These are phyloP conservation scores for Goniozus legneri DNA, from an alignment of 1,140 invertebrate species.

Conservation along the genomic window DNA sequence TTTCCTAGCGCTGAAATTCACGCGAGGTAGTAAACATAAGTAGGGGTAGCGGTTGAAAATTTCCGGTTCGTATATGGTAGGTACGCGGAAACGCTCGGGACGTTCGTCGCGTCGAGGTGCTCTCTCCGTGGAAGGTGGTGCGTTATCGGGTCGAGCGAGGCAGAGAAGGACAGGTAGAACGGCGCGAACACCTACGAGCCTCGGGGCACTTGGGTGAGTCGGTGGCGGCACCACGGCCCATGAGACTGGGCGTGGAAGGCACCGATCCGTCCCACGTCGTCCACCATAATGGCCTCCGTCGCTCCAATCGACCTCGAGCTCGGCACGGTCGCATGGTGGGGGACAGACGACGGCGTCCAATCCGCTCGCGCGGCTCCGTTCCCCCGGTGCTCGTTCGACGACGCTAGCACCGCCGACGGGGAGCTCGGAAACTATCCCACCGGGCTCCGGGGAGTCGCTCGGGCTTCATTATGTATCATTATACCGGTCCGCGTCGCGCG, in stretches of 20 bases:
- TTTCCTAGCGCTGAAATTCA: no score
- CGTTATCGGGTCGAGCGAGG: no score
- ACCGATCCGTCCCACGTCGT: no score
- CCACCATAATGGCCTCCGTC: constrained; percentile 49
- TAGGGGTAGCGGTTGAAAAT: no score
- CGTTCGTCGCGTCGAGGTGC: no score
- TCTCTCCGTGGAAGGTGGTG: no score
- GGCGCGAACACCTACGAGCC: constrained; percentile 20
- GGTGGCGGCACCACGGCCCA: constrained; percentile 1
- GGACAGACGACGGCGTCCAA: constrained; percentile 22
- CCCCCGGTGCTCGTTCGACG: constrained; percentile 22
- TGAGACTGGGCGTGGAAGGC: no score
- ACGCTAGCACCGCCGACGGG: constrained; percentile 40
- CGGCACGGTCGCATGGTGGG: constrained; percentile 18
- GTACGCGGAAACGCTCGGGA: no score
- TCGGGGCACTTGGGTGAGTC: constrained; percentile 21
- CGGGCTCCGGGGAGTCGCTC: constrained; percentile 50
- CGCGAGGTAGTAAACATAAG: no score
- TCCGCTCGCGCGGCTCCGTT: constrained; percentile 8
- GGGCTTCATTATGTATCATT: constrained; percentile 57
- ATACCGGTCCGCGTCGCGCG: constrained; percentile 55
- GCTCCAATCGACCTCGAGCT: constrained; percentile 24
- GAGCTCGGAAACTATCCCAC: constrained; percentile 25
- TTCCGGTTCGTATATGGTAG: no score
- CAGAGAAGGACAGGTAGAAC: no score